A percentile compares a stretch with the other conserved stretches of the same genome.
phyloP scores from a whole-genome alignment of 1,140 invertebrate species.

The Ericerus pela region DNA sequence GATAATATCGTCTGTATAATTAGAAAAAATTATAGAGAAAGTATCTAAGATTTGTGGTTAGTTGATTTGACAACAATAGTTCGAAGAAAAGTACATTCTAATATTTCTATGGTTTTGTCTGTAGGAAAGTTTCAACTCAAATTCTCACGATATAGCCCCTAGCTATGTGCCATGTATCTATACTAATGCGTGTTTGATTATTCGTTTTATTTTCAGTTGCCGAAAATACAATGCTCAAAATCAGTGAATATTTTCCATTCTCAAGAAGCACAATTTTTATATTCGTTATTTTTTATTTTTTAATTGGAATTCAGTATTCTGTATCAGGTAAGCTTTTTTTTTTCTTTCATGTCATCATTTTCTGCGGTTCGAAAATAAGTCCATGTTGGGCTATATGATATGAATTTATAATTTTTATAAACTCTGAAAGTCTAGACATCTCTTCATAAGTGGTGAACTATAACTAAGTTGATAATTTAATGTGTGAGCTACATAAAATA shows the following conservation, averaged over 20 bases:
- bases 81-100: background rate
- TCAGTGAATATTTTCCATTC: slow-evolving; percentile 10
- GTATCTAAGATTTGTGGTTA: background rate
- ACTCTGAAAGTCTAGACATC: too few species aligned
- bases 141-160: background rate
- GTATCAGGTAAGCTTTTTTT: slow-evolving; percentile 5
- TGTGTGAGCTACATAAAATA: too few species aligned
- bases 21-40: too few species aligned
- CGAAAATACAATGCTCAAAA: slow-evolving; percentile 10
- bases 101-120: background rate
- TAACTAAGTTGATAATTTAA: too few species aligned
- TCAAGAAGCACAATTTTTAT: slow-evolving; percentile 6
- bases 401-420: too few species aligned
- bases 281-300: slow-evolving; percentile 7
- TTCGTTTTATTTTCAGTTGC: slow-evolving; percentile 5
- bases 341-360: too few species aligned
- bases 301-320: slow-evolving; percentile 11
- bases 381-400: too few species aligned
- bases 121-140: background rate
- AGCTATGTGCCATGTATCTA: too few species aligned
- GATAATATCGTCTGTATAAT: too few species aligned
- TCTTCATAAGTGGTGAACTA: too few species aligned
- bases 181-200: too few species aligned
- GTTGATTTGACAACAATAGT: background rate
- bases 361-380: too few species aligned